phyloP scores from a whole-genome alignment of 2,888 invertebrate genomes.

The Kryphioiulus occultus region DNA sequence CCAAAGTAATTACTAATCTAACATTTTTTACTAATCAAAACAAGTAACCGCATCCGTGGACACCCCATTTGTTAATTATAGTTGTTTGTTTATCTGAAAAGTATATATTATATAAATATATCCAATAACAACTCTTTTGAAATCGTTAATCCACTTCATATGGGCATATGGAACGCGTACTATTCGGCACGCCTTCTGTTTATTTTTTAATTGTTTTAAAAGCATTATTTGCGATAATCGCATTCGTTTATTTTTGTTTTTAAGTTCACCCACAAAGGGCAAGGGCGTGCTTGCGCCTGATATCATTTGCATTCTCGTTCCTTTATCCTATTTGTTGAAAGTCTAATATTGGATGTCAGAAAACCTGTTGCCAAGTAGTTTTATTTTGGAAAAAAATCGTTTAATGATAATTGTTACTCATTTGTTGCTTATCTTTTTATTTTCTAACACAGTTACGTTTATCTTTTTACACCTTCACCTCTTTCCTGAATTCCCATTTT shows the following conservation, averaged over 20 bases:
- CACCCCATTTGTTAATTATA: slow-evolving; percentile 29
- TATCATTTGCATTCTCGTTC: neutral
- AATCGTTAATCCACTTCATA: slow-evolving; percentile 21
- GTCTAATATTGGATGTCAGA: neutral
- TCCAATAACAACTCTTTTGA: slow-evolving; percentile 4
- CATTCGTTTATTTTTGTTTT: slow-evolving; percentile 21
- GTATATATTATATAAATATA: neutral
- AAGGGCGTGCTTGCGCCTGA: neutral
- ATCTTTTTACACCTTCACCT: neutral
- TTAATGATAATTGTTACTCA: neutral
- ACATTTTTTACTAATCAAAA: slow-evolving; percentile 42
- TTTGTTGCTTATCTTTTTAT: neutral
- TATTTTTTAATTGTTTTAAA: slow-evolving; percentile 13
- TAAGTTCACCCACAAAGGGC: neutral
- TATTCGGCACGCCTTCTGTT: neutral
- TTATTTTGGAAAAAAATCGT: neutral
- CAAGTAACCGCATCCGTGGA: slow-evolving; percentile 27
- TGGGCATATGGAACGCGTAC: slow-evolving; percentile 17
- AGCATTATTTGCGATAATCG: slow-evolving; percentile 3
- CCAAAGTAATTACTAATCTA: slow-evolving; percentile 41
- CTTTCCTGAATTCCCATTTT: neutral
- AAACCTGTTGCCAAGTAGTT: neutral
- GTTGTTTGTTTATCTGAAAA: slow-evolving; percentile 42
- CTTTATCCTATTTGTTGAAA: neutral
- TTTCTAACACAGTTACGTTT: neutral